phyloP scores from a whole-genome alignment of 2,888 invertebrate genomes.

The Pterostichus madidus region DNA sequence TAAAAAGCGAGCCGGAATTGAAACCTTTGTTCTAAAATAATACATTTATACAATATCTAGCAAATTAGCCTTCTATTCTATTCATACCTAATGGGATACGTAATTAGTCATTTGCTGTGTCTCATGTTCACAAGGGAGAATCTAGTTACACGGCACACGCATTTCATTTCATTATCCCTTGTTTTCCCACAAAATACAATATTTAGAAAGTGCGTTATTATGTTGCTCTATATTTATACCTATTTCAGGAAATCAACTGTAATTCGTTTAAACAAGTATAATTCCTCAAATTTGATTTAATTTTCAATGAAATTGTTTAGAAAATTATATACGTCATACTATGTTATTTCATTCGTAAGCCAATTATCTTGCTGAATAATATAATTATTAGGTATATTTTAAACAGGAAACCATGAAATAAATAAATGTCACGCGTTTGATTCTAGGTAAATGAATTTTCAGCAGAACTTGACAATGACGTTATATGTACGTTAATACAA shows the following conservation, averaged over 20 bases:
- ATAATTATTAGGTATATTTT: too few species aligned
- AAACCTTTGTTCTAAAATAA: too few species aligned
- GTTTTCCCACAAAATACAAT: neutral
- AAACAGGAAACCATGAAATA: too few species aligned
- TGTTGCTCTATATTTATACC: neutral
- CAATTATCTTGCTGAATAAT: too few species aligned
- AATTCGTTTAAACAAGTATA: neutral
- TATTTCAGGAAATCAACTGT: slow-evolving; percentile 1
- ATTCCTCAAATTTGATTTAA: neutral
- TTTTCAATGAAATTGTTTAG: slow-evolving; percentile 2
- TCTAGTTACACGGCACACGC: neutral
- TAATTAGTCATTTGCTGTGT: neutral
- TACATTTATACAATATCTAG: too few species aligned
- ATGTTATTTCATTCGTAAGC: neutral
- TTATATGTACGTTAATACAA: too few species aligned
- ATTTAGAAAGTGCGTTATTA: neutral
- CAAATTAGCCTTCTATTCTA: neutral
- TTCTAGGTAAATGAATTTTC: too few species aligned
- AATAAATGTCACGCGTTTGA: too few species aligned
- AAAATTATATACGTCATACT: neutral
- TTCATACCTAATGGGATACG: neutral
- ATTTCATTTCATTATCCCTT: slow-evolving; percentile 5
- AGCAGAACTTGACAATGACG: too few species aligned
- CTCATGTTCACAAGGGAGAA: slow-evolving; percentile 8
- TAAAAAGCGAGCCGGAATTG: too few species aligned